Evolutionary conservation across 2,113 vertebrate species (phyloP), one percentile per base, ranked within the genome.

Genomic region (Mus spicilegus): DNA sequence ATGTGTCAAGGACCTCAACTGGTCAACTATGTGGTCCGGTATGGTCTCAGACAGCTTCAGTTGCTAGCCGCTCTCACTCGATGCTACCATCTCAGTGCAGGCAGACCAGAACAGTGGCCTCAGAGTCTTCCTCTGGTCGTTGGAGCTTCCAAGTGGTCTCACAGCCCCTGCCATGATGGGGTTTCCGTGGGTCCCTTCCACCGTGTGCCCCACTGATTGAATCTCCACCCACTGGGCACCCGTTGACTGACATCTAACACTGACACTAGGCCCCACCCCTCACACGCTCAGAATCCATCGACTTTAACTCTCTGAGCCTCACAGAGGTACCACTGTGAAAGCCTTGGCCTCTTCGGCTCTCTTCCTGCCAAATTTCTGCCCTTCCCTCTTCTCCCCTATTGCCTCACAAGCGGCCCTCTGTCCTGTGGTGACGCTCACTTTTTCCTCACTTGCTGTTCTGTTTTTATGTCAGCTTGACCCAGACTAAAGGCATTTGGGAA

Each of bases 141-240:
- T 72, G 19, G 42, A 49, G 19, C 10, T 39, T 65, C 70, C 70
- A 65, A 46, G 70, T 14, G 56, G 13, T 63, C n/a, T 61, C 56
- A 58, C 22, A 82, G 56, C 19, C 26, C 56, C n/a, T 8, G 78
- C 51, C 56, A 42, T 42, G 81, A 61, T 84, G n/a, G 33, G 39
- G 7, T 56, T 16, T 42, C 49, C 42, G 11, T 8, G 24, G 16
- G 20, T 90, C 36, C 9, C 28, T 89, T 77, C 22, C n/a, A 82
- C 51, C 16, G 2, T n/a, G 67, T 28, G 5, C 1, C 14, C 20
- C 51, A n/a, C 61, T 28, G 70, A 30, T 84, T 33, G 49, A 26
- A 56, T 49, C 54, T n/a, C 20, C 0, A 0, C 61, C 67, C 12
- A 22, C 46, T 33, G 19, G 49, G 30, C 0, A 11, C 22, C 4